Conservation (phyloP, 2,888 invertebrate species). For the Archips crataeganus region DNA sequence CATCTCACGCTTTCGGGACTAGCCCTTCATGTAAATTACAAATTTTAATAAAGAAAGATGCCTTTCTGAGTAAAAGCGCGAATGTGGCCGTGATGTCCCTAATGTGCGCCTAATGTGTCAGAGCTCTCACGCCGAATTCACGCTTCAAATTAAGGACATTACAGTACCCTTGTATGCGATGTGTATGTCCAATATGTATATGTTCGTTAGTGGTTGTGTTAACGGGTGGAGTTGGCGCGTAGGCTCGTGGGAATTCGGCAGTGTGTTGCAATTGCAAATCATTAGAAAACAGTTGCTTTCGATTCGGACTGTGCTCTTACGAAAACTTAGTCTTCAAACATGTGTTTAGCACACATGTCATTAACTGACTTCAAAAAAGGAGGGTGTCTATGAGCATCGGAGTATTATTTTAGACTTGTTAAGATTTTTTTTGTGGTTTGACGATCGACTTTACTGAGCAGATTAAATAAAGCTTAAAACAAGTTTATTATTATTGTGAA, state of each 20-base stretch:
- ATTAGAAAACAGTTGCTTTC: constrained; percentile 31
- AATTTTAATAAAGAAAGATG: constrained; percentile 52
- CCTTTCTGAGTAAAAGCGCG: constrained; percentile 46
- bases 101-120: constrained; percentile 56
- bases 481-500: too few relatives aligned
- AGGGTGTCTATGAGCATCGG: too few relatives aligned
- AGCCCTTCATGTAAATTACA: constrained; percentile 40
- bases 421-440: too few relatives aligned
- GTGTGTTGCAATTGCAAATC: constrained; percentile 41
- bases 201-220: constrained; percentile 37
- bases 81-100: constrained; percentile 52
- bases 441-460: too few relatives aligned
- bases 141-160: constrained; percentile 45
- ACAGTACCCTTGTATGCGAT: constrained; percentile 34
- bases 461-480: too few relatives aligned
- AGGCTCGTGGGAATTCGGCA: constrained; percentile 41
- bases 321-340: too few relatives aligned
- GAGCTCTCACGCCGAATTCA: constrained; percentile 50
- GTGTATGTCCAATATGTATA: constrained; percentile 17
- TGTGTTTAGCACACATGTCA: too few relatives aligned
- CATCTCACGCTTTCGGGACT: constrained; percentile 11
- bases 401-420: too few relatives aligned
- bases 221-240: constrained; percentile 38
- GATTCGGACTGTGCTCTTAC: too few relatives aligned
- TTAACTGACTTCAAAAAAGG: too few relatives aligned